Percentiles rank a stretch among this genome's conserved stretches.
Conservation (phyloP, 2,888 invertebrate genomes). For the Nomada lathburiana region DNA sequence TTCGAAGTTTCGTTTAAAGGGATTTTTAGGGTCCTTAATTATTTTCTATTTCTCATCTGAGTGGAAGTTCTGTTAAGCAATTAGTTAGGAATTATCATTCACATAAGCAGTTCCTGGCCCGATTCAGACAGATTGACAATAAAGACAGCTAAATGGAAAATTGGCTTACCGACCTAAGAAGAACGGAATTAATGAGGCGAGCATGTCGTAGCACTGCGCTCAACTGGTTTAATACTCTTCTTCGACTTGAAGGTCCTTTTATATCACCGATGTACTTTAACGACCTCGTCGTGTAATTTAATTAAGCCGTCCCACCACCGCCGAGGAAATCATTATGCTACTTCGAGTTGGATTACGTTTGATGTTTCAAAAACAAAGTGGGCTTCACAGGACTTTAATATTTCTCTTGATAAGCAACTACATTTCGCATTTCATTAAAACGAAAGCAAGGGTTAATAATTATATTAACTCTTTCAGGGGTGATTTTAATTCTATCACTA, state of each 20-base stretch:
- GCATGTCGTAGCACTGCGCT: slow-evolving; percentile 59
- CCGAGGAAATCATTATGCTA: slow-evolving; percentile 38
- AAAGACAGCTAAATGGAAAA: slow-evolving; percentile 51
- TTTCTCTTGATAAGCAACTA: neutral
- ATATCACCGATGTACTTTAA: slow-evolving; percentile 56
- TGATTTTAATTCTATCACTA: no score
- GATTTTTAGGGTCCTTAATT: no score
- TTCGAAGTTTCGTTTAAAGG: neutral
- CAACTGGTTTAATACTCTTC: slow-evolving; percentile 66
- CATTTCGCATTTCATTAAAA: neutral
- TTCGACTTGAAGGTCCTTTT: slow-evolving; percentile 65
- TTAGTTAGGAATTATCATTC: slow-evolving; percentile 25
- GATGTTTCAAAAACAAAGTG: slow-evolving; percentile 4
- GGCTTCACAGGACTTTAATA: neutral
- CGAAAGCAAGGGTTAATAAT: no score
- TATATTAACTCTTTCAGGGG: neutral
- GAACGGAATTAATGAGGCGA: slow-evolving; percentile 66
- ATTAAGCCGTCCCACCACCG: slow-evolving; percentile 48
- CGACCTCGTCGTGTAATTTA: slow-evolving; percentile 62
- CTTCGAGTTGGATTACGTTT: slow-evolving; percentile 19
- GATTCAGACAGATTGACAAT: slow-evolving; percentile 40
- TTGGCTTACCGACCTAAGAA: slow-evolving; percentile 67
- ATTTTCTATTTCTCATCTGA: neutral
- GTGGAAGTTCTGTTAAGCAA: slow-evolving; percentile 5
- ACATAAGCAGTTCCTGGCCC: slow-evolving; percentile 30